Base-by-base conservation (phyloP, 2,113 vertebrate genomes). In the Oncorhynchus masou region DNA sequence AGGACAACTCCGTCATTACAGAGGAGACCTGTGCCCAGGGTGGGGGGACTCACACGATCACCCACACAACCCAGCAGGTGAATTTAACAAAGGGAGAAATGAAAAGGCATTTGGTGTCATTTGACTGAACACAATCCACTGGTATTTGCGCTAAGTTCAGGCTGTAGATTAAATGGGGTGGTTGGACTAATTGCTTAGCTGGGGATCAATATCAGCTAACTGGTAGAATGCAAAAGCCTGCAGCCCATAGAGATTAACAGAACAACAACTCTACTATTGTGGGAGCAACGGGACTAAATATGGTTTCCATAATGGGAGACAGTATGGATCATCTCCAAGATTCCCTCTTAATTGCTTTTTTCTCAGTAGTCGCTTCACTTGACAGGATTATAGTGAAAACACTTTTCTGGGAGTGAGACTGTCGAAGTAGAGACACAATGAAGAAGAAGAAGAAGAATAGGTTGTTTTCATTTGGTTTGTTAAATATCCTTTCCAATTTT, bases 121-220 rank as follows among this genome's bases (percentile, higher is more conserved):
- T 45, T 88, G 69, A 88, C 84, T 86, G 20, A 1, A 48, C 79
- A 68, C 79, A 79, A 77, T 84, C 80, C 69, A 54, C 73, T 24
- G 57, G 74, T 81, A 70, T 78, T 83, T 24, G 20, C 76, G 68
- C 54, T 81, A 69, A 79, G 79, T 76, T 84, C 80, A 13, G 29
- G 20, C 74, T 73, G 76, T 60, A 80, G 70, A 83, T 71, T 59
- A 74, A 66, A 49, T 74, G 75, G 80, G 71, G 75, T 67, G 75
- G 77, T 84, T 24, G 82, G 83, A 90, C 85, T 88, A 91, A 91
- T 92, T 90, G 89, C 78, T 86, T 81, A 89, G 74, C 79, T 27
- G 81, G 64, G 75, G 75, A 91, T 92, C 89, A 48, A 91, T 89
- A 67, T 75, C 67, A 85, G 87, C 68, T 77, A 79, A 88, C 74